Evolutionary conservation across 2,797 vertebrate genomes (phyloP).

Genomic region (Pangasius djambal): DNA sequence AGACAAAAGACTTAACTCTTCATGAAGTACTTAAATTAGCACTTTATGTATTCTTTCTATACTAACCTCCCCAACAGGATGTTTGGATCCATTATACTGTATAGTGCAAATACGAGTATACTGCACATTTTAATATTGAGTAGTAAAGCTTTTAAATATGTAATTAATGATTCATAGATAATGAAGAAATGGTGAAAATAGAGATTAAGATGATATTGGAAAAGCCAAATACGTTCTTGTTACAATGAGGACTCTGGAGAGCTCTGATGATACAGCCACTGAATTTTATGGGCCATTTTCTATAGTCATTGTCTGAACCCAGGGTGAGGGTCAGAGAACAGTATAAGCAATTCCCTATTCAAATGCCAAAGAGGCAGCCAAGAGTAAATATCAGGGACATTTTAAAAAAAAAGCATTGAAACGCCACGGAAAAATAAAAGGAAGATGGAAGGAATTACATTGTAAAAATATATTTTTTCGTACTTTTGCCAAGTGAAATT

Average conservation of each 20-base stretch:
- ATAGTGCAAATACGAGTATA: neutral
- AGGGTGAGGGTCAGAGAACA: neutral
- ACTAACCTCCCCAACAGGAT: too few relatives aligned
- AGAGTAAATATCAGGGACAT: neutral
- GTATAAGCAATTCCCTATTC: neutral
- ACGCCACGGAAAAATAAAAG: neutral
- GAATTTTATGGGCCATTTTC: neutral
- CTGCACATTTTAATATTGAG: neutral
- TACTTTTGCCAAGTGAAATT: neutral
- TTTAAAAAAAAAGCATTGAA: neutral
- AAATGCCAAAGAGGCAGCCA: neutral
- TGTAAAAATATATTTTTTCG: neutral
- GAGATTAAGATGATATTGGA: neutral
- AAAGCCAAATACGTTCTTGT: neutral
- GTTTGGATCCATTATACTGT: too few relatives aligned
- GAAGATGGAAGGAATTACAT: neutral
- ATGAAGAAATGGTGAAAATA: neutral
- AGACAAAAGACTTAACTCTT: too few relatives aligned
- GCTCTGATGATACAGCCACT: too few relatives aligned
- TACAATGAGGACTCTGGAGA: neutral
- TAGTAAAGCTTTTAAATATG: neutral
- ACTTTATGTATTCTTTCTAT: too few relatives aligned
- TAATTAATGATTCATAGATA: neutral
- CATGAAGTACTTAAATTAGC: too few relatives aligned
- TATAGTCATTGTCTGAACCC: slow-evolving; percentile 1